Conservation (phyloP, 2,797 vertebrate species). For the Enteromius afrohamiltoni region DNA sequence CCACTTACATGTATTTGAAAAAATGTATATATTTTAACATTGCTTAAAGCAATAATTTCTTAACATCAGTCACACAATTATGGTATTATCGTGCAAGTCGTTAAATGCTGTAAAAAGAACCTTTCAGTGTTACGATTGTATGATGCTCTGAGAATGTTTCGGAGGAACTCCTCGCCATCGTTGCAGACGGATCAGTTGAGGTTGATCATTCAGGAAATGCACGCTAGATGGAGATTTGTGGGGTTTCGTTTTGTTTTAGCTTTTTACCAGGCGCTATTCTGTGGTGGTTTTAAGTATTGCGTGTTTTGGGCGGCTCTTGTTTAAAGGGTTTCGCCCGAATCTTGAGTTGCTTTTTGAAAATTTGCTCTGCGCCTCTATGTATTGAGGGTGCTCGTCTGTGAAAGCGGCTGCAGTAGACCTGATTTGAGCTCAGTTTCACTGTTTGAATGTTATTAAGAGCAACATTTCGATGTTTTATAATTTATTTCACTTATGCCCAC, state of each 20-base stretch:
- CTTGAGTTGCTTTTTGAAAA: conserved; percentile 40
- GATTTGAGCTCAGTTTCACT: conserved; percentile 63
- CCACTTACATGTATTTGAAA: conserved; percentile 86
- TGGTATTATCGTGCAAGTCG: conserved; percentile 52
- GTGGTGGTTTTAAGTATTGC: conserved; percentile 54
- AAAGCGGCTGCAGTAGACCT: conserved; percentile 53
- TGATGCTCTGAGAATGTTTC: conserved; percentile 24
- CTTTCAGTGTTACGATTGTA: conserved; percentile 68
- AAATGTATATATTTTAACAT: conserved; percentile 84
- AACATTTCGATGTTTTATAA: conserved; percentile 75
- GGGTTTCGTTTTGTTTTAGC: conserved; percentile 42
- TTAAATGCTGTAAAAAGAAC: conserved; percentile 76
- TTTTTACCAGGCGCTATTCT: conserved; percentile 49
- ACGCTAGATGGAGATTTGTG: conserved; percentile 32
- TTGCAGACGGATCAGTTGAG: conserved; percentile 8
- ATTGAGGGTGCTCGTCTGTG: conserved; percentile 47
- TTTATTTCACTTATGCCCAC: conserved; percentile 76
- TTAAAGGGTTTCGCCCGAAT: conserved; percentile 39
- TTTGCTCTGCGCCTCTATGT: conserved; percentile 45
- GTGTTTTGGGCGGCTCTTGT: conserved; percentile 47
- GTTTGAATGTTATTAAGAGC: conserved; percentile 77
- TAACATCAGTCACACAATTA: conserved; percentile 48
- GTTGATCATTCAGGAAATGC: conserved; percentile 32
- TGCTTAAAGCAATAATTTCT: conserved; percentile 97
- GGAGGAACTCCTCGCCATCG: not conserved